Conservation (phyloP, 2,797 vertebrate genomes). For the Bryconaethiops microstoma region DNA sequence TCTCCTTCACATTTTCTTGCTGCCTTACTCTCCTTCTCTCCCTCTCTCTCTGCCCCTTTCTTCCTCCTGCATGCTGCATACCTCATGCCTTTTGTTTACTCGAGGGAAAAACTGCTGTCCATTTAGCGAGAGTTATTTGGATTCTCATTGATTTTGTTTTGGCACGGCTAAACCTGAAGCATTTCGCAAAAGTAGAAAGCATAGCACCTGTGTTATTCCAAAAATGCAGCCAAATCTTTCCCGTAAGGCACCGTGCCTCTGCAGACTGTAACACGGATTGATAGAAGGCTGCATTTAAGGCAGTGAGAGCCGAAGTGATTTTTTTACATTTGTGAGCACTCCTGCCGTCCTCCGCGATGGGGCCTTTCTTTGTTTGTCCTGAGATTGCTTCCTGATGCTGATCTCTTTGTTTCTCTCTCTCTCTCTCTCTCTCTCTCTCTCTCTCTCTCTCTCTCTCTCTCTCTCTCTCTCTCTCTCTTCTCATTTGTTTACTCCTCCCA, state of each 20-base stretch:
- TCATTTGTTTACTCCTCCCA: conserved; percentile 27
- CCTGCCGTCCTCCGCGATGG: conserved; percentile 2
- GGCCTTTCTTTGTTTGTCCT: conserved; percentile 49
- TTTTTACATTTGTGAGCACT: neutral
- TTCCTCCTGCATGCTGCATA: conserved; percentile 4
- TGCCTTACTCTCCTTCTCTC: conserved; percentile 9
- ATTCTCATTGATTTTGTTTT: conserved; percentile 47
- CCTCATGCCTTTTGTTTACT: conserved; percentile 39
- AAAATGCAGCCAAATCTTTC: conserved; percentile 26
- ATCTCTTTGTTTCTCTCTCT: conserved; percentile 6
- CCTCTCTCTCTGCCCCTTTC: conserved; percentile 18
- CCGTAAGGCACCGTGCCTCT: neutral
- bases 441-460: conserved; percentile 1
- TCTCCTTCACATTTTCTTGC: conserved; percentile 33
- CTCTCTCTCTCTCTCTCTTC: conserved; percentile 41
- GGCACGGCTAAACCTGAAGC: conserved; percentile 26
- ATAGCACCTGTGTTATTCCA: conserved; percentile 28
- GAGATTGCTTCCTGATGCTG: conserved; percentile 19
- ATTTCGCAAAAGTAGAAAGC: conserved; percentile 28
- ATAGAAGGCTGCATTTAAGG: conserved; percentile 7
- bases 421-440: conserved; percentile 6
- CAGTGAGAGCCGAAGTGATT: neutral
- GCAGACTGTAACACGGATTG: neutral
- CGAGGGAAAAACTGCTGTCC: conserved; percentile 9
- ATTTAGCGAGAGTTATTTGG: conserved; percentile 42